These are phyloP conservation scores for Montifringilla adamsi DNA, from an alignment of 2,113 vertebrate genomes.

Conservation along the genomic window DNA sequence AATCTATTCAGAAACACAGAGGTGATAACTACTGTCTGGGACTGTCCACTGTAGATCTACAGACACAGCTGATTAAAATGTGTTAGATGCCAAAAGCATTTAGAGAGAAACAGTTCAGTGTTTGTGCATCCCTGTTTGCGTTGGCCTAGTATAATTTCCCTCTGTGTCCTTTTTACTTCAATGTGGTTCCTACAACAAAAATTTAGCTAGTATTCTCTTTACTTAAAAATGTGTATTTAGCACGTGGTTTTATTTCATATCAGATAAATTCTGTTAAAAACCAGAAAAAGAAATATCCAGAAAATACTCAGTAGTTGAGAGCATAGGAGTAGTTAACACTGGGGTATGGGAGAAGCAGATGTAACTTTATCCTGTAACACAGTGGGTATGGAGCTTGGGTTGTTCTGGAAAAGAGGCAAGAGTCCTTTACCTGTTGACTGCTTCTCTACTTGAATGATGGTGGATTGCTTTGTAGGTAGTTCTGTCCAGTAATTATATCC, in stretches of 20 bases:
- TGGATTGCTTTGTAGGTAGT: neutral
- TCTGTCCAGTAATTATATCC: neutral
- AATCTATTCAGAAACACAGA: neutral
- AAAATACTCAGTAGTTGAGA: neutral
- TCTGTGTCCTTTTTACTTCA: neutral
- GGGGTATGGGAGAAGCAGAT: neutral
- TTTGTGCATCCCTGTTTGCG: neutral
- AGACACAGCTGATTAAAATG: neutral
- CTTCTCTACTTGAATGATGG: neutral
- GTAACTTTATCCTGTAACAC: neutral
- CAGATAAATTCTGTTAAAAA: neutral
- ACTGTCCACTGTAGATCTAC: neutral
- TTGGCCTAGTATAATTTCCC: neutral
- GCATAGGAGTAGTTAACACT: neutral
- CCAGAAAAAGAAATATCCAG: neutral
- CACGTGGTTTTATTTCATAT: neutral
- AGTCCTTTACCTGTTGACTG: neutral
- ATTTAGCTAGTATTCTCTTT: neutral
- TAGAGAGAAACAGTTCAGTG: neutral
- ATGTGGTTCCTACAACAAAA: neutral
- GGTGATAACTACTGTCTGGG: neutral
- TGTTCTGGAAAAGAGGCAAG: neutral
- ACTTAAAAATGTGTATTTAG: neutral
- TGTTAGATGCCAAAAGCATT: neutral
- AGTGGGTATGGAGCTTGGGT: neutral